These are phyloP conservation scores for Cylas formicarius DNA, from an alignment of 1,140 invertebrate genomes.

Conservation along the genomic window DNA sequence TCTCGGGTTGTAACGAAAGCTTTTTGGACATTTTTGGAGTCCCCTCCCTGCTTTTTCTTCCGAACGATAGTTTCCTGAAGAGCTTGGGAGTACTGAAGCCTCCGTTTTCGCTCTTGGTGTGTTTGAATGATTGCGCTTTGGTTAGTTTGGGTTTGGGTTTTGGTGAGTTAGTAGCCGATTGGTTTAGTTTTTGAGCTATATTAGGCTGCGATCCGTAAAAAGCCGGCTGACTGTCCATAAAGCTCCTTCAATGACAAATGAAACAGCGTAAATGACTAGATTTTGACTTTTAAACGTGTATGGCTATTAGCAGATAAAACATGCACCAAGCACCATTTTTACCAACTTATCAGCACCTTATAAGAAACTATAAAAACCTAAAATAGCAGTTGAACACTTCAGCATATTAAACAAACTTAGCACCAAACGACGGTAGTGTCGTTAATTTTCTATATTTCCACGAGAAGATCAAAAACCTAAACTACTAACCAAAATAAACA, in stretches of 20 bases:
- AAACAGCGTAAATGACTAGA: no score
- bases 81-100: conserved; percentile 34
- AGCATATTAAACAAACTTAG: no score
- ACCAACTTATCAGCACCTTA: no score
- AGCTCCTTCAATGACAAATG: conserved; percentile 33
- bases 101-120: conserved; percentile 30
- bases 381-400: no score
- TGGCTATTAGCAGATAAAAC: no score
- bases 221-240: conserved; percentile 28
- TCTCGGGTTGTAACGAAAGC: conserved; percentile 19
- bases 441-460: no score
- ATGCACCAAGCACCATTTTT: no score
- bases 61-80: conserved; percentile 39
- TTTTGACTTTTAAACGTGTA: no score
- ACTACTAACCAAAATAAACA: no score
- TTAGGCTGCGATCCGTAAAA: conserved; percentile 43
- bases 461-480: no score
- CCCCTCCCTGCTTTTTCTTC: conserved; percentile 23
- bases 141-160: conserved; percentile 40
- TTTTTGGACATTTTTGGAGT: conserved; percentile 31
- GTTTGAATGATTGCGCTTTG: conserved; percentile 42
- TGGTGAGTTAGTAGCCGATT: conserved; percentile 36
- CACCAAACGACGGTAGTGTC: no score
- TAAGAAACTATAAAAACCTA: no score
- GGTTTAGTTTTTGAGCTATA: conserved; percentile 39